Percentiles rank a stretch among this genome's conserved stretches.
phyloP scores from a whole-genome alignment of 2,888 invertebrate genomes.

The Chymomyza amoena region DNA sequence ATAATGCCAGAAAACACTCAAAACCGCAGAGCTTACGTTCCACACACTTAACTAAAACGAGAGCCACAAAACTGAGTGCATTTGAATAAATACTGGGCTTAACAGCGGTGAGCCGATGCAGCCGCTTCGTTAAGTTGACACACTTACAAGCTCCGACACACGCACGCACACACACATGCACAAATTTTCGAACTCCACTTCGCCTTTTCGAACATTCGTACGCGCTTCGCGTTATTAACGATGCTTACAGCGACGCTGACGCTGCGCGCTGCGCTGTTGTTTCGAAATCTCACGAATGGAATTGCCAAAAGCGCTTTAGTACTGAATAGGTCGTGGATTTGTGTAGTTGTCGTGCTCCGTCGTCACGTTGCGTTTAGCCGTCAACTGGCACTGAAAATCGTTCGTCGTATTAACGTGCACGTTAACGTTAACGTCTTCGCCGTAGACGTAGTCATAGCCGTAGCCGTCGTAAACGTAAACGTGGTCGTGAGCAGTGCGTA shows the following conservation, averaged over 20 bases:
- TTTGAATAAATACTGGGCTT: slow-evolving; percentile 23
- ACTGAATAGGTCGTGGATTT: slow-evolving; percentile 79
- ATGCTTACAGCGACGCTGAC: not conserved
- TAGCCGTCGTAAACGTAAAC: not conserved
- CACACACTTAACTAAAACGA: not conserved
- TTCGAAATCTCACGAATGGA: slow-evolving; percentile 61
- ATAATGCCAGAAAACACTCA: not conserved
- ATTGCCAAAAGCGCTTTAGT: slow-evolving; percentile 76
- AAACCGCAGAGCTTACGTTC: not conserved
- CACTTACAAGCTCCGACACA: slow-evolving; percentile 42
- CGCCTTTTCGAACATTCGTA: slow-evolving; percentile 8
- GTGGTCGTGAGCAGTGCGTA: not conserved
- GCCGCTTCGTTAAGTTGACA: slow-evolving; percentile 48
- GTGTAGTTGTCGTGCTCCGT: slow-evolving; percentile 73
- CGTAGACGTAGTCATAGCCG: slow-evolving; percentile 29
- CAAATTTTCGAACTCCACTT: not conserved
- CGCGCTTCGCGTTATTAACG: not conserved
- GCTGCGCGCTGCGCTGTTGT: slow-evolving; percentile 2
- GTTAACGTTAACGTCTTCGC: slow-evolving; percentile 32
- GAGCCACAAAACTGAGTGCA: not conserved
- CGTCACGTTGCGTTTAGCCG: slow-evolving; percentile 28
- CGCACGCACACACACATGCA: not conserved
- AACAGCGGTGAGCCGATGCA: slow-evolving; percentile 9
- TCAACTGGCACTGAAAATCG: slow-evolving; percentile 17
- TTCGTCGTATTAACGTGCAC: slow-evolving; percentile 14